Evolutionary conservation across 2,113 vertebrate genomes (phyloP).

Genomic region (Coptodon bakossiorum): DNA sequence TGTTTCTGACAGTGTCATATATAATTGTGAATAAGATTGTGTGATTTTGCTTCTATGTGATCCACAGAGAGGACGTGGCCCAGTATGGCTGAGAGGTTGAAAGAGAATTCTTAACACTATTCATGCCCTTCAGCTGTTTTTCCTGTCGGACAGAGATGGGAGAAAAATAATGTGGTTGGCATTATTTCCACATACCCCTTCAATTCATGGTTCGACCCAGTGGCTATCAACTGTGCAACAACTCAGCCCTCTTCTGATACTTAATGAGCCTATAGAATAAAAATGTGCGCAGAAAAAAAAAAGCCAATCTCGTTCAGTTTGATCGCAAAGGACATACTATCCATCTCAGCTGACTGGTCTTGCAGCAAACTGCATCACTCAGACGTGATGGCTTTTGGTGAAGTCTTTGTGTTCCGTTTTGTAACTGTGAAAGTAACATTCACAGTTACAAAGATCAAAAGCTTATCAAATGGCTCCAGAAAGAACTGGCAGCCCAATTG

Average conservation of each 20-base stretch:
- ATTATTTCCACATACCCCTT: conserved; percentile 48
- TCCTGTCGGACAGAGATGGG: conserved; percentile 18
- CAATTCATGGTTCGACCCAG: conserved; percentile 16
- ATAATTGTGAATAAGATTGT: conserved; percentile 13
- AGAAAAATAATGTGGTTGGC: conserved; percentile 33
- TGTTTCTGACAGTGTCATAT: neutral
- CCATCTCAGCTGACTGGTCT: conserved; percentile 17
- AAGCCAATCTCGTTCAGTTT: neutral
- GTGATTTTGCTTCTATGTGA: conserved; percentile 9
- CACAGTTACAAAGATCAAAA: conserved; percentile 29
- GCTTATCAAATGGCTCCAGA: conserved; percentile 24
- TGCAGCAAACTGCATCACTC: conserved; percentile 45
- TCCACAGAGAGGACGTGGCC: neutral
- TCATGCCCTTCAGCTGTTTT: conserved; percentile 59
- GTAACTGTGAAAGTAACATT: conserved; percentile 37
- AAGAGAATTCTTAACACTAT: conserved; percentile 58
- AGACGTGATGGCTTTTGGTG: conserved; percentile 15
- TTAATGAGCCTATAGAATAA: conserved; percentile 34
- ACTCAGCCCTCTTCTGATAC: neutral
- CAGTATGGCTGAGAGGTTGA: conserved; percentile 30
- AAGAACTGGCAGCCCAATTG: conserved; percentile 9
- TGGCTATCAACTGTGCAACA: conserved; percentile 23
- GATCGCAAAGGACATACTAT: conserved; percentile 9
- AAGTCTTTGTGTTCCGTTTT: conserved; percentile 40
- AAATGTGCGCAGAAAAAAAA: neutral